phyloP scores from a whole-genome alignment of 2,888 invertebrate species.

The Conomelus anceps region DNA sequence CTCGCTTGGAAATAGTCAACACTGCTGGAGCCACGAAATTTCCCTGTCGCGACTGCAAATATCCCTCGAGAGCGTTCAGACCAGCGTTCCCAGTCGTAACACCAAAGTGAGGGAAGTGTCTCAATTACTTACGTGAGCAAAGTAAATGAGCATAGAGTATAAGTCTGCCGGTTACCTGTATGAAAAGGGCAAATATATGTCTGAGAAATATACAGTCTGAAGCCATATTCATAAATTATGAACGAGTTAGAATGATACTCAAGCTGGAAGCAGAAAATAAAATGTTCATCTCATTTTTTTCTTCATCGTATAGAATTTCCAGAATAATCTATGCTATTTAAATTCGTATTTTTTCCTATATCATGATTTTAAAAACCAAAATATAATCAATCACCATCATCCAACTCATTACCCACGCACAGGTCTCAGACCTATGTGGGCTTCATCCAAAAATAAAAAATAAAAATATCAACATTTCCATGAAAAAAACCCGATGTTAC shows the following conservation, averaged over 20 bases:
- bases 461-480: too few relatives aligned
- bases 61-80: neutral
- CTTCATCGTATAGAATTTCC: too few relatives aligned
- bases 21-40: neutral
- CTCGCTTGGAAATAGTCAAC: neutral
- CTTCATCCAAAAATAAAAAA: too few relatives aligned
- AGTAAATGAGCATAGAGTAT: neutral
- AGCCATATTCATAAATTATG: neutral
- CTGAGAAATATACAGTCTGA: neutral
- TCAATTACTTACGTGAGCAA: neutral
- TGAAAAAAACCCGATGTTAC: too few relatives aligned
- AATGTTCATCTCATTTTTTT: neutral
- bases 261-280: neutral
- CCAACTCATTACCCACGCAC: too few relatives aligned
- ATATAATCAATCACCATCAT: too few relatives aligned
- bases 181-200: neutral
- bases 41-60: neutral
- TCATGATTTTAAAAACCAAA: too few relatives aligned
- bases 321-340: too few relatives aligned
- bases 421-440: too few relatives aligned
- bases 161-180: neutral
- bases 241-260: neutral
- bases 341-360: too few relatives aligned
- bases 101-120: neutral
- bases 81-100: neutral